phyloP scores from a whole-genome alignment of 2,113 vertebrate genomes.

The Chinchilla lanigera region DNA sequence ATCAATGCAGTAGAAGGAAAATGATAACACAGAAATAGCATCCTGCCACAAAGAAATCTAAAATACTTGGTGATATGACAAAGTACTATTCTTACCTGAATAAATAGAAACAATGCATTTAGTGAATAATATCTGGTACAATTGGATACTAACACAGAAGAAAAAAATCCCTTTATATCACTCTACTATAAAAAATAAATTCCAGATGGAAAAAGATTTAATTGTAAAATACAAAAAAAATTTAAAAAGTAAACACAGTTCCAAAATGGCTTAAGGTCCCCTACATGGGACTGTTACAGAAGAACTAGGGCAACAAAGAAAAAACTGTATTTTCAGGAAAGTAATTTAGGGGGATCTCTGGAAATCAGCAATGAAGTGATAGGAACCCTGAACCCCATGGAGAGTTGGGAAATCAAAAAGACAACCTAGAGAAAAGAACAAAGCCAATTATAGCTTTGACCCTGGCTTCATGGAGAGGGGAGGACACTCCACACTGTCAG shows the following conservation, averaged over 20 bases:
- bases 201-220: neutral
- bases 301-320: neutral
- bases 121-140: neutral
- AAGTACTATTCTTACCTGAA: slow-evolving; percentile 10
- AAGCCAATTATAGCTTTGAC: neutral
- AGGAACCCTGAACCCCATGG: neutral
- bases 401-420: neutral
- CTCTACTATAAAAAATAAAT: neutral
- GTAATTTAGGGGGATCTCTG: neutral
- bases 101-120: neutral
- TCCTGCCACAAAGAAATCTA: neutral
- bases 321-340: neutral
- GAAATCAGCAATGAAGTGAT: neutral
- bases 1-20: neutral
- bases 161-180: neutral
- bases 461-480: neutral
- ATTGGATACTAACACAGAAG: neutral
- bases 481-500: neutral
- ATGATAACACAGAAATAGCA: neutral
- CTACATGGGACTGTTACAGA: neutral
- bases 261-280: neutral
- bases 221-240: neutral
- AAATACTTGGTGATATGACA: neutral
- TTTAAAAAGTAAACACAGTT: neutral
- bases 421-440: neutral